Percentiles rank a stretch among this genome's conserved stretches.
These are phyloP conservation scores for Timema podura DNA, from an alignment of 2,888 invertebrate genomes.

Conservation along the genomic window DNA sequence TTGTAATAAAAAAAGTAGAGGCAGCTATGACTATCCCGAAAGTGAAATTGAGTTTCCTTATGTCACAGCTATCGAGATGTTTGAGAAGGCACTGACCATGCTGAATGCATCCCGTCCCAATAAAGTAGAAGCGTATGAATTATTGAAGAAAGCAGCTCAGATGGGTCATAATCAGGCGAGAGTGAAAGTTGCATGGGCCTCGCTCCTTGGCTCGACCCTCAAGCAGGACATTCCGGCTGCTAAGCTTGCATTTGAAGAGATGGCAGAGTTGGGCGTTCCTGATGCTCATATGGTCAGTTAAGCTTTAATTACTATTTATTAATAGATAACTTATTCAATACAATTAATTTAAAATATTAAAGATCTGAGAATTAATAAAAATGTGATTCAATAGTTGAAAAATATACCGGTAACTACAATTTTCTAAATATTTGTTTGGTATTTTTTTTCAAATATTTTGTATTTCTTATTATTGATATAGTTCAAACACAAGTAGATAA, in stretches of 20 bases:
- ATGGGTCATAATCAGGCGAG: slow-evolving; percentile 76
- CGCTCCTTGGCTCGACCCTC: slow-evolving; percentile 77
- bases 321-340: slow-evolving; percentile 2
- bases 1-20: too few relatives aligned
- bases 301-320: slow-evolving; percentile 14
- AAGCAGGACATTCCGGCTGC: slow-evolving; percentile 74
- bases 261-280: slow-evolving; percentile 72
- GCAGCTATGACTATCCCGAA: background rate
- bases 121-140: slow-evolving; percentile 66
- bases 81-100: slow-evolving; percentile 64
- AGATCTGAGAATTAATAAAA: too few relatives aligned
- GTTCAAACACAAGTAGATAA: too few relatives aligned
- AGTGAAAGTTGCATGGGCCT: slow-evolving; percentile 83
- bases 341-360: too few relatives aligned
- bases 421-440: too few relatives aligned
- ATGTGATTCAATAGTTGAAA: too few relatives aligned
- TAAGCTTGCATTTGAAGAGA: slow-evolving; percentile 66
- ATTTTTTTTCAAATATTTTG: too few relatives aligned
- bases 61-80: slow-evolving; percentile 66
- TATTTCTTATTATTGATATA: too few relatives aligned
- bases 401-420: too few relatives aligned
- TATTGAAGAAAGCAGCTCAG: slow-evolving; percentile 74
- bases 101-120: slow-evolving; percentile 69
- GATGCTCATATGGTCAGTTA: slow-evolving; percentile 79
- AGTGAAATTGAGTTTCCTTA: background rate